These are phyloP conservation scores for Cetonia aurata DNA, from an alignment of 2,888 invertebrate genomes.

Conservation along the genomic window DNA sequence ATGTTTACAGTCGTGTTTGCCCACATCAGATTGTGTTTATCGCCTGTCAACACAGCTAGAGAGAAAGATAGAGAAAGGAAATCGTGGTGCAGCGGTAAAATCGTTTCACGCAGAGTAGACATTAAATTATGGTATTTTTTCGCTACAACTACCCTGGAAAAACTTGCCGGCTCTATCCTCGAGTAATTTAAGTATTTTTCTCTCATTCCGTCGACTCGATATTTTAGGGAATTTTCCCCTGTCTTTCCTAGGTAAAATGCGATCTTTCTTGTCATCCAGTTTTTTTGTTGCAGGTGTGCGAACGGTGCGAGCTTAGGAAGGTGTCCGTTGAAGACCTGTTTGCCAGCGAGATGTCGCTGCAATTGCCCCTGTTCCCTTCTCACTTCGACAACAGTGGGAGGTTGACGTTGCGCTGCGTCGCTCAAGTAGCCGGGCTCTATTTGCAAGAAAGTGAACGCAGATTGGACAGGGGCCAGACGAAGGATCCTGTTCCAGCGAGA, in stretches of 20 bases:
- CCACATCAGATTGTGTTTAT: conserved; percentile 37
- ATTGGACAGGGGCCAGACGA: conserved; percentile 72
- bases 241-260: not conserved
- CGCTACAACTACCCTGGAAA: not conserved
- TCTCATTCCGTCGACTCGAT: not conserved
- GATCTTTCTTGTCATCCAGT: not conserved
- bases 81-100: conserved; percentile 25
- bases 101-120: conserved; percentile 18
- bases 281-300: conserved; percentile 58
- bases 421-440: conserved; percentile 79
- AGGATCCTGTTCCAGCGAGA: conserved; percentile 84
- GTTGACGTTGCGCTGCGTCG: conserved; percentile 78
- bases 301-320: conserved; percentile 59
- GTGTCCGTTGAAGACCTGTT: conserved; percentile 68
- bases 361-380: conserved; percentile 70
- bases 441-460: conserved; percentile 77
- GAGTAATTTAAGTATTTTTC: not conserved
- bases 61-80: too few relatives aligned
- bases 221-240: not conserved
- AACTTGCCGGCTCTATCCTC: not conserved
- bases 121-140: conserved; percentile 35
- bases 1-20: conserved; percentile 7
- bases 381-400: conserved; percentile 73
- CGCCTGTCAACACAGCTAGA: conserved; percentile 33
- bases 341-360: conserved; percentile 71